These are phyloP conservation scores for Tor tambroides DNA, from an alignment of 2,113 vertebrate genomes.

Conservation along the genomic window DNA sequence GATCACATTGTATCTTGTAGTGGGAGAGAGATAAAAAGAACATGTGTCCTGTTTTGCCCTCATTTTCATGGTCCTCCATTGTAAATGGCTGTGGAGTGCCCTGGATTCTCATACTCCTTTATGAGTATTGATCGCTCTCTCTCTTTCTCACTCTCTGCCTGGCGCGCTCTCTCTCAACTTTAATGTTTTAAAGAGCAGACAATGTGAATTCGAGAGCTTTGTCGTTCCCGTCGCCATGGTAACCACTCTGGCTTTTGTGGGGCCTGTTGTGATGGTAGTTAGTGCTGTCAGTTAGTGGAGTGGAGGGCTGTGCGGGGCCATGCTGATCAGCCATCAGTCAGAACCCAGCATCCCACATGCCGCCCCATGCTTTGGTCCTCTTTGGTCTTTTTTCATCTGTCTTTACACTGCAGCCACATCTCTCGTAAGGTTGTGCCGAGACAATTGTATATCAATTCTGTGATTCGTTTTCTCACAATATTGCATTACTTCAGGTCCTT, in stretches of 20 bases:
- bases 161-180: constrained; percentile 11
- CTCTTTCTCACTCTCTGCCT: neutral
- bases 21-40: neutral
- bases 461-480: neutral
- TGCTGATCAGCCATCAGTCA: constrained; percentile 52
- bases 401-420: neutral
- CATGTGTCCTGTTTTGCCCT: constrained; percentile 43
- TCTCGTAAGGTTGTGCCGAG: neutral
- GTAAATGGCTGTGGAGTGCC: constrained; percentile 48
- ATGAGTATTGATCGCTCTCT: constrained; percentile 23
- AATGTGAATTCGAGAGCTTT: constrained; percentile 44
- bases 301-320: constrained; percentile 39
- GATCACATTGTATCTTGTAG: neutral
- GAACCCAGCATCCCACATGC: neutral
- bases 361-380: neutral
- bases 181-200: constrained; percentile 55
- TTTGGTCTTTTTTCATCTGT: neutral
- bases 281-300: constrained; percentile 49
- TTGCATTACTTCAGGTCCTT: neutral
- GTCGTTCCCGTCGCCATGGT: constrained; percentile 44
- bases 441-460: neutral
- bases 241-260: constrained; percentile 39
- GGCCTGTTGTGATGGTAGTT: constrained; percentile 42
- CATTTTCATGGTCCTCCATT: constrained; percentile 47
- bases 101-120: constrained; percentile 43